These are phyloP conservation scores for Harpalus rubripes DNA, from an alignment of 2,888 invertebrate species.

Conservation along the genomic window DNA sequence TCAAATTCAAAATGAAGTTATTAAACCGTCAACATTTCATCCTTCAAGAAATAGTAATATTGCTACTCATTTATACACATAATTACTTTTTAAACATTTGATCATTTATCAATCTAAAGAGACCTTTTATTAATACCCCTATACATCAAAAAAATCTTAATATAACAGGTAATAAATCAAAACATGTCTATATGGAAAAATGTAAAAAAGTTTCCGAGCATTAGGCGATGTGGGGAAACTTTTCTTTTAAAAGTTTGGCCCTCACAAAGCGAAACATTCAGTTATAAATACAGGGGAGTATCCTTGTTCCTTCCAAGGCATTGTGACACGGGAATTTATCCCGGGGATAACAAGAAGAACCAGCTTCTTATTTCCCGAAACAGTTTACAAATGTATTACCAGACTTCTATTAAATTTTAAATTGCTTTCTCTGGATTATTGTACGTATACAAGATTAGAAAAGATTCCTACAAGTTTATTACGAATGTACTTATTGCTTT, in stretches of 20 bases:
- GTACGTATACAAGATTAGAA: conserved; percentile 2
- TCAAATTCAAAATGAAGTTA: background rate
- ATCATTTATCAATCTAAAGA: background rate
- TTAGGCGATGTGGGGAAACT: conserved; percentile 43
- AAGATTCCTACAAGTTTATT: conserved; percentile 19
- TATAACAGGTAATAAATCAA: conserved; percentile 49
- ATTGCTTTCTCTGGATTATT: conserved; percentile 38
- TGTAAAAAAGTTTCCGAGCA: conserved; percentile 24
- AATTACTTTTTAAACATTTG: conserved; percentile 7
- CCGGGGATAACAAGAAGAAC: conserved; percentile 29
- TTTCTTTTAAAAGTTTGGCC: conserved; percentile 49
- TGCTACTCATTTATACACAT: background rate
- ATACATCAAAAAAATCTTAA: conserved; percentile 30
- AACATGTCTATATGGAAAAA: conserved; percentile 35
- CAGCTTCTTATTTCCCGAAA: background rate
- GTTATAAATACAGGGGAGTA: conserved; percentile 45
- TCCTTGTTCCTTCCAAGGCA: conserved; percentile 8
- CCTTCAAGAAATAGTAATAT: background rate
- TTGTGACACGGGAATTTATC: conserved; percentile 50
- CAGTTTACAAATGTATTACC: conserved; percentile 52
- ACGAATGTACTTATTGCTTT: conserved; percentile 13
- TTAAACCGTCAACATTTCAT: background rate
- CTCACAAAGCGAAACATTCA: conserved; percentile 36
- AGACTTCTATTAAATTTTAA: conserved; percentile 49
- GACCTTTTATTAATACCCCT: conserved; percentile 37